A percentile compares a stretch with the other conserved stretches of the same genome.
These are phyloP conservation scores for Colaptes auratus DNA, from an alignment of 2,113 vertebrate species.

Conservation along the genomic window DNA sequence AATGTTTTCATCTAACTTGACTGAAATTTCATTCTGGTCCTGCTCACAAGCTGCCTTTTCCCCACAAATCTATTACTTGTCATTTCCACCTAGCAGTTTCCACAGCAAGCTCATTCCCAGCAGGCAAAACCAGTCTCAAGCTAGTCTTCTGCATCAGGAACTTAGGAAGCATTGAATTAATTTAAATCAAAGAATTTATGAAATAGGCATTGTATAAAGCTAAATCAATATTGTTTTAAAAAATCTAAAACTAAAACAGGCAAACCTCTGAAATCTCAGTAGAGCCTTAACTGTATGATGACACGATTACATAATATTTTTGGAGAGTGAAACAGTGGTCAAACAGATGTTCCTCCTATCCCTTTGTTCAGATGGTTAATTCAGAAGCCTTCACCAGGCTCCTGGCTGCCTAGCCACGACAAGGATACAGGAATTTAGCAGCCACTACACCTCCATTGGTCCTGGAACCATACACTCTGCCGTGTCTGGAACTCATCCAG, in stretches of 20 bases:
- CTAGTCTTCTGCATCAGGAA: neutral
- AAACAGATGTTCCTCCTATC: neutral
- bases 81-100: constrained; percentile 20
- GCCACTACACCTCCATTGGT: neutral
- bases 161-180: neutral
- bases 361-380: neutral
- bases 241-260: too few species aligned
- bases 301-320: neutral
- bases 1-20: constrained; percentile 22
- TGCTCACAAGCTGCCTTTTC: neutral
- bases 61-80: neutral
- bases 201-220: neutral
- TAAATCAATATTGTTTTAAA: neutral
- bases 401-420: neutral
- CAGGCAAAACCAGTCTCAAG: neutral
- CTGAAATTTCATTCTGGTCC: constrained; percentile 18
- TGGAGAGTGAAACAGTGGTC: neutral
- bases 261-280: neutral
- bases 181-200: neutral
- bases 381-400: neutral
- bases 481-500: neutral
- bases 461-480: neutral
- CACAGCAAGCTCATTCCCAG: neutral
- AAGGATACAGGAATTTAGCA: neutral
- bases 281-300: neutral